phyloP scores from a whole-genome alignment of 1,140 invertebrate species.

The Sitobion miscanthi region DNA sequence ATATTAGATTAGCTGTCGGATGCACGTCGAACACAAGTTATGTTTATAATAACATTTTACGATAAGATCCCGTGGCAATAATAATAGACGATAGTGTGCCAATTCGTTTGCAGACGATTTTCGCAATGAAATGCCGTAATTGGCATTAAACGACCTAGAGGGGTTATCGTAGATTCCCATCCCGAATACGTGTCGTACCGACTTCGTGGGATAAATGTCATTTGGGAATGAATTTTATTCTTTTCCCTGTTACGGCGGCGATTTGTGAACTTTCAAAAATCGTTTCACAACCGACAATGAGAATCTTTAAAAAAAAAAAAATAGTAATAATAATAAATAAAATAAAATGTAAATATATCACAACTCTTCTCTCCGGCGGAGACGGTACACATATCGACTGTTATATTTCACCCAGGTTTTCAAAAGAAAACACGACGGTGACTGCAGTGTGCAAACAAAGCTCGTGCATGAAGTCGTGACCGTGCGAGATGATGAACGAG shows the following conservation, averaged over 20 bases:
- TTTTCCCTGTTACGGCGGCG: not conserved
- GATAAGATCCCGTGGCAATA: not conserved
- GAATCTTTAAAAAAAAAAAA: not conserved
- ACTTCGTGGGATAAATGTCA: not conserved
- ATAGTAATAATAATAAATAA: not conserved
- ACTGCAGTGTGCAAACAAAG: not conserved
- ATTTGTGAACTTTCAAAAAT: conserved; percentile 29
- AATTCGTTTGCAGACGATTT: not conserved
- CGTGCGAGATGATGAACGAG: not conserved
- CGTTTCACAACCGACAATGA: conserved; percentile 3
- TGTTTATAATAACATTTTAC: conserved; percentile 12
- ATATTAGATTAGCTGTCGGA: not conserved
- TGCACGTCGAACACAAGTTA: not conserved
- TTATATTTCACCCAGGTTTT: conserved; percentile 33
- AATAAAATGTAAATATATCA: not conserved
- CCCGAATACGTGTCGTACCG: not conserved
- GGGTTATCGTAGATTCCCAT: conserved; percentile 1
- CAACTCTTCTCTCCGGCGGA: not conserved
- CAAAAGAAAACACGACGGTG: conserved; percentile 35
- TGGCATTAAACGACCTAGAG: not conserved
- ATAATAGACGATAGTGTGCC: not conserved
- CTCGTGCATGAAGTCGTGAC: conserved; percentile 53
- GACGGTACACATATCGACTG: conserved; percentile 32
- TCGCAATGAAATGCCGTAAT: conserved; percentile 22
- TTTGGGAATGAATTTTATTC: conserved; percentile 9